Evolutionary conservation across 1,140 invertebrate species (phyloP), one percentile per base, ranked within the genome.

Genomic region (Heliconius hewitsoni): DNA sequence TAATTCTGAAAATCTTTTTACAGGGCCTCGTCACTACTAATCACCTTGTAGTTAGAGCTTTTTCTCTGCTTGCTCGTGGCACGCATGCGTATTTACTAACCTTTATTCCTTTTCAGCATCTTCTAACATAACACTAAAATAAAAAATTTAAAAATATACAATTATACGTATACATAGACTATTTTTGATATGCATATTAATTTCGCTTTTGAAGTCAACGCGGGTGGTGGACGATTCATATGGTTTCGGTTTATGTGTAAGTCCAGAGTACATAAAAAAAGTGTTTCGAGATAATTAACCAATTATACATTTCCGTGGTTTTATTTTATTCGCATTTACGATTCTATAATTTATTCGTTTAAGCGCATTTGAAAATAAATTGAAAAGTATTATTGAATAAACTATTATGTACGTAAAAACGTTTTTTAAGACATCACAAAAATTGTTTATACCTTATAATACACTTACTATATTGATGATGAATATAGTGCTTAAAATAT

Each of bases 1-100:
- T 37, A 23, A 72, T 72, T 66, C 60, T 30, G 34, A 55, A 52
- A 52, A 72, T 75, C 79, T 83, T 80, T 27, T 82, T 88, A 87
- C 81, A 87, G 87, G 87, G 89, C 84, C 87, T 88, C 82, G 87
- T 88, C 88, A 91, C 87, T 89, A 91, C 91, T 91, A 86, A 89
- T 89, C 86, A 89, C 87, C 70, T 87, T 84, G 84, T 86, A 85
- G 86, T 86, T 86, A 88, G 85, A 39, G 92, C 91, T 89, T 94
- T 77, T 89, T 88, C 88, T 90, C 81, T 82, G 90, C 91, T 93
- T 90, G 85, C 84, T 89, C 82, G 89, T 83, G 81, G 91, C 92
- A 94, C 91, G 92, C 91, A 92, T 92, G 91, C 88, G 85, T 90
- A 92, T 86, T 90, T 77, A 93, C 88, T 94, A 94, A 94, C 91